A percentile compares a stretch with the other conserved stretches of the same genome.
Evolutionary conservation across 2,113 vertebrate genomes (phyloP).

Genomic region (Catharus bicknelli): DNA sequence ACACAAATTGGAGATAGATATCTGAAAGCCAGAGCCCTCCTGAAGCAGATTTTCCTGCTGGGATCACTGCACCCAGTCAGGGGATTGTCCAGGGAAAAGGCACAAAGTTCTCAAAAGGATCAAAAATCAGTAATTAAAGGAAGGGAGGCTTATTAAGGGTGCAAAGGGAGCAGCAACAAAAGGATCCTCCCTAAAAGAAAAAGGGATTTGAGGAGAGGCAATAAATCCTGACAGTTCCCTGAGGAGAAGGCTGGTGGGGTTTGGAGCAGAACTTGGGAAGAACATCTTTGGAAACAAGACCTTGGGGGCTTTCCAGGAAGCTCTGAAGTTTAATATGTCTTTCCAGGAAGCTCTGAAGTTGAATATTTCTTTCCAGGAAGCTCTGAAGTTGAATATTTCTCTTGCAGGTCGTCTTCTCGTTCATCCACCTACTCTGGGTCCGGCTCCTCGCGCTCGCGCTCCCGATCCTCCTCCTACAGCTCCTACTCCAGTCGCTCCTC

Average conservation of each 20-base stretch:
- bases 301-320: background rate
- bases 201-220: background rate
- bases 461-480: slow-evolving; percentile 91
- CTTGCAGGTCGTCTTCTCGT: slow-evolving; percentile 88
- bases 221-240: background rate
- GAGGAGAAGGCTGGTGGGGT: background rate
- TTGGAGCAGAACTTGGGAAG: background rate
- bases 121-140: background rate
- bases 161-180: background rate
- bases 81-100: background rate
- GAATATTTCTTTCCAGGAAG: background rate
- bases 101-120: background rate
- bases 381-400: background rate
- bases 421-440: slow-evolving; percentile 95
- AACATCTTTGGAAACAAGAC: background rate
- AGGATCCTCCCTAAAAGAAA: background rate
- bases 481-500: slow-evolving; percentile 96
- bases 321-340: background rate
- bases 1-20: background rate
- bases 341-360: background rate
- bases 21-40: slow-evolving; percentile 22
- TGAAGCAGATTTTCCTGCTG: slow-evolving; percentile 18
- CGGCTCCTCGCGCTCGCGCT: slow-evolving; percentile 85
- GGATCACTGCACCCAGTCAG: slow-evolving; percentile 20
- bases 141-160: background rate